Evolutionary conservation across 2,113 vertebrate species (phyloP), one percentile per base, ranked within the genome.

Genomic region (Perca fluviatilis): DNA sequence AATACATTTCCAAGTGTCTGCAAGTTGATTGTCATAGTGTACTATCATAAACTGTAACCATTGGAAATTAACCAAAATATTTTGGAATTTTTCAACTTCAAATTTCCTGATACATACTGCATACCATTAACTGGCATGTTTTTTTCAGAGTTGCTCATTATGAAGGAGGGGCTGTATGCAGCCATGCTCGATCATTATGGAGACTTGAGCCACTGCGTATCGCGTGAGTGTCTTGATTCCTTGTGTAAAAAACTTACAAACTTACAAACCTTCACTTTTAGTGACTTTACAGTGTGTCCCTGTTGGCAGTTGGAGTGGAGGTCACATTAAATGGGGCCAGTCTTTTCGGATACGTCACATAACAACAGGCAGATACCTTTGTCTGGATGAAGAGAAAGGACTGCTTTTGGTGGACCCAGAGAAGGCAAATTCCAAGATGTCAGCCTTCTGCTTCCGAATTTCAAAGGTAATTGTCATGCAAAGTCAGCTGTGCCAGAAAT

Each of bases 321-420:
- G 97, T 79, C 97, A 98, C 89, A 96, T 98, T 86, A 96, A 97
- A 82, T 98, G 97, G 97, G 97, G 97, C n/a, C 96, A 97, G 88
- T 95, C 97, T 0, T 97, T 98, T 47, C 94, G 97, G 1, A 95
- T 97, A 65, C 96, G 97, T 16, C 97, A 98, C 50, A 97, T 98
- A 73, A 98, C 97, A 47, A 98, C 97, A 0, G 97, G 97, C 14
- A 87, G 95, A 56, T 98, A 98, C 87, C 91, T 98, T 88, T 96
- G 89, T 1, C 95, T 97, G 70, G 95, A 96, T 0, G 97, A 98
- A 62, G 97, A 98, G 85, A 97, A 97, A 72, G 97, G 97, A 11
- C 95, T 98, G 57, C 72, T 97, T 61, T 88, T 98, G 77, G 94
- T 98, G 3, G 97, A 98, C 2, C 93, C 96, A 0, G 96, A 96